Conservation (phyloP, 1,140 invertebrate species). For the Tachypleus tridentatus region DNA sequence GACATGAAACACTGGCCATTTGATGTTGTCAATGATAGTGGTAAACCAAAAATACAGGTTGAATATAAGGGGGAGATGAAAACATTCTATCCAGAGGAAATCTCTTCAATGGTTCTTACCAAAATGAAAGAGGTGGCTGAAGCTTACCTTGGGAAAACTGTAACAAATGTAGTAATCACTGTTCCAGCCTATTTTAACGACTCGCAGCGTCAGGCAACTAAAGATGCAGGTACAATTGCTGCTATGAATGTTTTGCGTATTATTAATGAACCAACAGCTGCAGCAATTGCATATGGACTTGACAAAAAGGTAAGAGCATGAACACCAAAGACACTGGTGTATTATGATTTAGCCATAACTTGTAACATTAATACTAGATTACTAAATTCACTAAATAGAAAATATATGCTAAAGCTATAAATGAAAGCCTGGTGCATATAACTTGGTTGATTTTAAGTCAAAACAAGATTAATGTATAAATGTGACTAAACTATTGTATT, state of each 20-base stretch:
- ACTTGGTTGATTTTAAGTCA: too few relatives aligned
- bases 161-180: slow-evolving; percentile 44
- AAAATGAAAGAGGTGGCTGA: slow-evolving; percentile 64
- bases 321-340: background rate
- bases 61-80: slow-evolving; percentile 43
- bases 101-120: slow-evolving; percentile 71
- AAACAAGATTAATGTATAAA: too few relatives aligned
- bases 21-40: slow-evolving; percentile 67
- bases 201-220: slow-evolving; percentile 53
- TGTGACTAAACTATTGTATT: too few relatives aligned
- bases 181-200: slow-evolving; percentile 62
- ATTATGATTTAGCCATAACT: too few relatives aligned
- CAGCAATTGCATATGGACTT: slow-evolving; percentile 66
- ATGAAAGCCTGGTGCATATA: too few relatives aligned
- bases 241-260: slow-evolving; percentile 48
- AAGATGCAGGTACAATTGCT: slow-evolving; percentile 58
- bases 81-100: slow-evolving; percentile 52
- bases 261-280: slow-evolving; percentile 63
- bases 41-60: slow-evolving; percentile 65
- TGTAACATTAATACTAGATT: too few relatives aligned
- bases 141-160: slow-evolving; percentile 44
- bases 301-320: slow-evolving; percentile 57
- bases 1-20: slow-evolving; percentile 99
- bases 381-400: too few relatives aligned
- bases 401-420: too few relatives aligned